phyloP scores from a whole-genome alignment of 2,888 invertebrate species.

The Apamea monoglypha region DNA sequence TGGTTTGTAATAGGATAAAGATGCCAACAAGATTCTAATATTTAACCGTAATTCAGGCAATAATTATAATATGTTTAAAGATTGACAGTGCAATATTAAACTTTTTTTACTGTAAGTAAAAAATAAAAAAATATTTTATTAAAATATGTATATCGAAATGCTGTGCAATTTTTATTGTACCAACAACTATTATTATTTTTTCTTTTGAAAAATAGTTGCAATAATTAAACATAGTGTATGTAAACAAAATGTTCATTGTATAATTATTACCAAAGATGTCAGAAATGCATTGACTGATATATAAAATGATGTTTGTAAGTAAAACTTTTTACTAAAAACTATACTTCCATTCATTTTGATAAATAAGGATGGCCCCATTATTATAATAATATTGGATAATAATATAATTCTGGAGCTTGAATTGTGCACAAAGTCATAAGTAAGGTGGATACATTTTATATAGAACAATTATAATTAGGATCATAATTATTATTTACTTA shows the following conservation, averaged over 20 bases:
- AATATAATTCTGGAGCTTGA: slow-evolving; percentile 77
- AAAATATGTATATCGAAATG: slow-evolving; percentile 74
- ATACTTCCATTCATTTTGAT: slow-evolving; percentile 78
- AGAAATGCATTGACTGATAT: slow-evolving; percentile 78
- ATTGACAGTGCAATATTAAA: slow-evolving; percentile 88
- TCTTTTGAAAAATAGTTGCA: slow-evolving; percentile 70
- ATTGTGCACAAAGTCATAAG: slow-evolving; percentile 85
- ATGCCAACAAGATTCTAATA: slow-evolving; percentile 72
- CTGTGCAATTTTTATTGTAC: slow-evolving; percentile 84
- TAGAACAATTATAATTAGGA: slow-evolving; percentile 69
- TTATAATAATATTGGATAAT: slow-evolving; percentile 71
- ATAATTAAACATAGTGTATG: slow-evolving; percentile 67
- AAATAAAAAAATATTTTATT: slow-evolving; percentile 77
- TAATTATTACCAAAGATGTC: slow-evolving; percentile 86
- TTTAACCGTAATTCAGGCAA: slow-evolving; percentile 73
- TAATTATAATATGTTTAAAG: slow-evolving; percentile 74
- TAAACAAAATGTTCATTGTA: slow-evolving; percentile 71
- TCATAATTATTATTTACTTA: slow-evolving; percentile 65
- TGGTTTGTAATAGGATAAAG: slow-evolving; percentile 66
- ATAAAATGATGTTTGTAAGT: slow-evolving; percentile 74
- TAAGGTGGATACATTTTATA: slow-evolving; percentile 72
- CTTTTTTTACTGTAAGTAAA: slow-evolving; percentile 88
- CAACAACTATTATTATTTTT: slow-evolving; percentile 73
- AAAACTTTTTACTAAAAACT: slow-evolving; percentile 70
- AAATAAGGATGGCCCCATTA: slow-evolving; percentile 75